Conservation (phyloP, 2,888 invertebrate genomes). For the Cylloceria caligata region DNA sequence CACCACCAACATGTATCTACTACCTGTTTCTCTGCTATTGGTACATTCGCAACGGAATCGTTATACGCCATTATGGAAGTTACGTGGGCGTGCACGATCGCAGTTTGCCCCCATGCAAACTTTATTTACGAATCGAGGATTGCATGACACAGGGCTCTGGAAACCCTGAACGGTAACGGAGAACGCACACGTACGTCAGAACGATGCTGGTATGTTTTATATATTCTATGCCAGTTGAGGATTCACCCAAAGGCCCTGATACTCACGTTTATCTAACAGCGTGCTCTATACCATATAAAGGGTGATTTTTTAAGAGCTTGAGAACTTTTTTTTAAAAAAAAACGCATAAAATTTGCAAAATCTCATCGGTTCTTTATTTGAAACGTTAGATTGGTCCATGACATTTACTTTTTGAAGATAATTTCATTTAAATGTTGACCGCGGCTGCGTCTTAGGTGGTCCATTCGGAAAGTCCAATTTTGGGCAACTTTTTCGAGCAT, state of each 20-base stretch:
- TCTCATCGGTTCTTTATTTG: too few species aligned
- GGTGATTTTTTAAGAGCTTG: too few species aligned
- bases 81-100: slow-evolving; percentile 82
- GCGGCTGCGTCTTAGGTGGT: too few species aligned
- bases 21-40: slow-evolving; percentile 30
- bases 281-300: slow-evolving; percentile 8
- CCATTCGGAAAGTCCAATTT: too few species aligned
- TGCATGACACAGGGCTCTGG: slow-evolving; percentile 72
- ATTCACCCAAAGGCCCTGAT: slow-evolving; percentile 59
- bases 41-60: slow-evolving; percentile 74
- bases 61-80: slow-evolving; percentile 83
- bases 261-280: slow-evolving; percentile 48
- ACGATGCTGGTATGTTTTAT: slow-evolving; percentile 23
- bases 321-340: too few species aligned
- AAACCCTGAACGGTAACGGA: slow-evolving; percentile 51
- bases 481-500: too few species aligned
- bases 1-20: slow-evolving; percentile 60
- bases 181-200: slow-evolving; percentile 20
- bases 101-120: slow-evolving; percentile 82
- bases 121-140: slow-evolving; percentile 82
- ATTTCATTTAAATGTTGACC: too few species aligned
- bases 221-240: slow-evolving; percentile 49
- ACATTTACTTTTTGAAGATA: too few species aligned
- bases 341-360: too few species aligned
- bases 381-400: too few species aligned